Evolutionary conservation across 2,888 invertebrate species (phyloP).

Genomic region (Catocala fraxini): DNA sequence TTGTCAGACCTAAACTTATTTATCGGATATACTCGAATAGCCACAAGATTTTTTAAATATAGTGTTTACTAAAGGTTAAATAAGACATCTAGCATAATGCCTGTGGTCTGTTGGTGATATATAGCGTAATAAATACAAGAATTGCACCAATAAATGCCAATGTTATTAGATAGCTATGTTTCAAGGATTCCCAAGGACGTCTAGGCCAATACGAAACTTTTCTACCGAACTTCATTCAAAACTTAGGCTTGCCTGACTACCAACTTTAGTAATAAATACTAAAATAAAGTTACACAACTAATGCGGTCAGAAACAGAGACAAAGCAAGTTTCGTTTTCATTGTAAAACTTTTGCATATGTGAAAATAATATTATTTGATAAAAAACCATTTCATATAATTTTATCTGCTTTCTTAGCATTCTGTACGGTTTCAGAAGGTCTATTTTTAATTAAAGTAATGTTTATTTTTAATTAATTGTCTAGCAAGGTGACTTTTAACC

Average conservation of each 20-base stretch:
- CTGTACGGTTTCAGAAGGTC: too few relatives aligned
- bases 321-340: slow-evolving; percentile 1
- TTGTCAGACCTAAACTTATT: too few relatives aligned
- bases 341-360: background rate
- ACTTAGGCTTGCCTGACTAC: slow-evolving; percentile 9
- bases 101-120: too few relatives aligned
- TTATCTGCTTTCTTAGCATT: too few relatives aligned
- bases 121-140: too few relatives aligned
- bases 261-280: slow-evolving; percentile 13
- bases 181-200: slow-evolving; percentile 8
- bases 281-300: slow-evolving; percentile 16
- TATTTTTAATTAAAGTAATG: too few relatives aligned
- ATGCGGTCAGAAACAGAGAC: slow-evolving; percentile 10
- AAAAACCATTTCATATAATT: background rate
- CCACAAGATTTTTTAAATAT: too few relatives aligned
- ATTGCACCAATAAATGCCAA: slow-evolving; percentile 4
- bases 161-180: background rate
- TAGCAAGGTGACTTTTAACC: too few relatives aligned
- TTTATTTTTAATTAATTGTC: too few relatives aligned
- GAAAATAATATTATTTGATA: background rate
- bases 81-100: too few relatives aligned
- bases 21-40: too few relatives aligned
- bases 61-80: too few relatives aligned
- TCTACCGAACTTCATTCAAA: slow-evolving; percentile 11
- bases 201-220: slow-evolving; percentile 4